Evolutionary conservation across 2,888 invertebrate species (phyloP), one percentile per base, ranked within the genome.

Genomic region (Limnephilus auricula): DNA sequence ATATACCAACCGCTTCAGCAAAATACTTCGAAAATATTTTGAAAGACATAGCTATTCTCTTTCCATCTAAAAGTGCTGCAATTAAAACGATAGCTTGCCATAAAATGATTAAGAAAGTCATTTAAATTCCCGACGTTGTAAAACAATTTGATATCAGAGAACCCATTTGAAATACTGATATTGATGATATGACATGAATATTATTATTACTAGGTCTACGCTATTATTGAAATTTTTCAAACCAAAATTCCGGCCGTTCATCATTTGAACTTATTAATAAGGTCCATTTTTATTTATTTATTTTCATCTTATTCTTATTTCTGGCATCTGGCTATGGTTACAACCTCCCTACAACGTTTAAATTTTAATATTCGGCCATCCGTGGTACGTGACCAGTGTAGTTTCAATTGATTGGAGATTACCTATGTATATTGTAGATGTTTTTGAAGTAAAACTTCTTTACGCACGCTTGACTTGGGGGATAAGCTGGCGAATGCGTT

Each of bases 21-120:
- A 25, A 65, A 65, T 65, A 65, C 65, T 65, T 65, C 4, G 0
- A 15, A 45, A 45, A 45, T 15, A 45, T 50, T 18, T 65, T 65
- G 50, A 65, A 65, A 65, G 65, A n/a, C 65, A n/a, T 65, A n/a
- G n/a, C 25, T n/a, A 65, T 65, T 65, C 25, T 65, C 65, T 65
- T 65, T 65, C 65, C 25, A n/a, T 6, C 25, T 25, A 65, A 65
- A 37, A 84, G 25, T 34, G n/a, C 6, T 78, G 84, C 65, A 91
- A 92, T 92, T 92, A 92, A 92, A 92, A 92, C 79, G 31, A 92
- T 40, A 65, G 45, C 82, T 45, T 34, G 84, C 86, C 78, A 90
- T 92, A 91, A 92, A 92, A 91, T 65, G 91, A 92, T 92, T 91
- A 90, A 92, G 82, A 87, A 91, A 86, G 91, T 25, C 87, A 85